Base-by-base conservation (phyloP, 1,140 invertebrate genomes). In the Brachionus calyciflorus region DNA sequence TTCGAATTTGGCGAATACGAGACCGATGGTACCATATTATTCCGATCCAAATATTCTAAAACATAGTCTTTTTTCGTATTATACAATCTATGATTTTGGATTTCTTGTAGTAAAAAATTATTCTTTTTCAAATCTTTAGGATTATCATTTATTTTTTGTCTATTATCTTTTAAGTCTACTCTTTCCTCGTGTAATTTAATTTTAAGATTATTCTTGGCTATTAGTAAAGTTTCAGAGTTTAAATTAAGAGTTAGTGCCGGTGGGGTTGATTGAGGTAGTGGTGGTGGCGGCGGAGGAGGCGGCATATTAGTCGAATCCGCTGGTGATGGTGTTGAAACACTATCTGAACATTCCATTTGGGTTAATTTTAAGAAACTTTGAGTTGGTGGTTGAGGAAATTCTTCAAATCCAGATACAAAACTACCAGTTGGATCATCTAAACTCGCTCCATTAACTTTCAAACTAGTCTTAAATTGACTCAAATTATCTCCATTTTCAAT, bases 61-160 rank as follows among this genome's bases (percentile, higher is more conserved):
- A 73, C 69, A 73, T 73, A 73, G 26, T 73, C 69, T 40, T 73
- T 73, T 73, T 73, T 73, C 1, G 69, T 73, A 17, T 73, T 73
- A 26, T 73, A 73, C 7, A 73, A n/a, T 9, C 69, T 44, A 73
- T 73, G 69, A 55, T 53, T 73, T 73, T 73, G 69, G 40, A 73
- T 73, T 51, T 73, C 69, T 41, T 73, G 46, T n/a, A 73, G 33
- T 24, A 73, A 49, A 24, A 73, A 73, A 14, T 28, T 19, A 49
- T 73, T 73, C 40, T 49, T 49, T 73, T 55, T 49, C 30, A 73
- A 9, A 14, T 49, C 30, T 26, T 73, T 51, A 0, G 68, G 19
- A 6, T 33, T 73, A 26, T 73, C 37, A 7, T 19, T 51, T 19
- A 33, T 14, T 51, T 41, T 46, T 3, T 3, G 10, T 14, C 37